A percentile compares a stretch with the other conserved stretches of the same genome.
Conservation (phyloP, 1,140 invertebrate genomes). For the Lasaia peninsularis region DNA sequence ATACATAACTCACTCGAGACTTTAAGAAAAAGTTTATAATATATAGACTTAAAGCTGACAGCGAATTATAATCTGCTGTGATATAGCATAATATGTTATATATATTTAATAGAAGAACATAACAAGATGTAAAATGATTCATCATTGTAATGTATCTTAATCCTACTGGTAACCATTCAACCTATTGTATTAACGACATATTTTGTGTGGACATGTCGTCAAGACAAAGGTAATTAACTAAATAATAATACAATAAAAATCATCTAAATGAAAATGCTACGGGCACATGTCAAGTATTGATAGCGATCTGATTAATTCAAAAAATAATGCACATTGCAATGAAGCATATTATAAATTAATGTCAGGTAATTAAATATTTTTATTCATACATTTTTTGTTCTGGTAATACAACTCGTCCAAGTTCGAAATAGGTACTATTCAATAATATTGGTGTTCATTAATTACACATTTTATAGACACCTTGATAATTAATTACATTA, state of each 20-base stretch:
- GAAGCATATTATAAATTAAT: background rate
- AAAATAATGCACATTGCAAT: background rate
- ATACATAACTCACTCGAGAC: slow-evolving; percentile 16
- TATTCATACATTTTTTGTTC: background rate
- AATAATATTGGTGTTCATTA: background rate
- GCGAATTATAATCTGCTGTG: slow-evolving; percentile 67
- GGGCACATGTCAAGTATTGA: slow-evolving; percentile 11
- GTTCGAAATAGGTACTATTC: background rate
- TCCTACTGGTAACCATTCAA: slow-evolving; percentile 70
- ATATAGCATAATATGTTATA: slow-evolving; percentile 58
- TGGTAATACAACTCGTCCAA: background rate
- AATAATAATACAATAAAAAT: slow-evolving; percentile 16
- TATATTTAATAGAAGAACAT: slow-evolving; percentile 36
- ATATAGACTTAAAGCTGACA: slow-evolving; percentile 39
- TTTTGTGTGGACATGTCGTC: slow-evolving; percentile 21
- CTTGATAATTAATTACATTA: background rate
- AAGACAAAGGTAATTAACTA: slow-evolving; percentile 25
- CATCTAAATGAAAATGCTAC: slow-evolving; percentile 17
- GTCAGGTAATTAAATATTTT: no score
- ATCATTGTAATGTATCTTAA: slow-evolving; percentile 54
- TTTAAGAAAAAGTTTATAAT: background rate
- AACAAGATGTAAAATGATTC: slow-evolving; percentile 43
- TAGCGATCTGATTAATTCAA: background rate
- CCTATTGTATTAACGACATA: slow-evolving; percentile 42
- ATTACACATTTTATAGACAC: no score